These are phyloP conservation scores for Apotomis betuletana DNA, from an alignment of 2,888 invertebrate genomes.

Conservation along the genomic window DNA sequence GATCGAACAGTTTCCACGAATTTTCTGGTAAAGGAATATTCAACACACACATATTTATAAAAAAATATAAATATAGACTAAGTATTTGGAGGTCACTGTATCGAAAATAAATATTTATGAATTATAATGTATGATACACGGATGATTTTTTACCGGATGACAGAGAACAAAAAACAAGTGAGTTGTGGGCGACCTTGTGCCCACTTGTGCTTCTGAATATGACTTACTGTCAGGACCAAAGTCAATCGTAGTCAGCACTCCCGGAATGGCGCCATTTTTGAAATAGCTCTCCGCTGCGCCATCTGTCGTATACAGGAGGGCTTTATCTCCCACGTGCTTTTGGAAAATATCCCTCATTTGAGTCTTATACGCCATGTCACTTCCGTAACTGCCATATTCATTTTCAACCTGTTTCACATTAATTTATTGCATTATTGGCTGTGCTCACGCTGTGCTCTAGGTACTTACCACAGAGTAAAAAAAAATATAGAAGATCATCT, in stretches of 20 bases:
- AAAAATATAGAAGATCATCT: too few relatives aligned
- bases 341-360: conserved; percentile 86
- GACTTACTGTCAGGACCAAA: conserved; percentile 80
- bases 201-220: too few relatives aligned
- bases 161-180: too few relatives aligned
- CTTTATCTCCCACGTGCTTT: conserved; percentile 84
- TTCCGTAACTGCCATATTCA: conserved; percentile 94
- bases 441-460: too few relatives aligned
- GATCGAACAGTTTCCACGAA: conserved; percentile 36
- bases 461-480: too few relatives aligned
- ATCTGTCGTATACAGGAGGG: conserved; percentile 93
- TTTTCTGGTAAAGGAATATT: conserved; percentile 4
- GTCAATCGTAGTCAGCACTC: conserved; percentile 90
- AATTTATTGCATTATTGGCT: neutral
- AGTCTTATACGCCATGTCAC: conserved; percentile 87
- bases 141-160: too few relatives aligned
- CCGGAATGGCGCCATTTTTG: conserved; percentile 87
- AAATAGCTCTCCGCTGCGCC: conserved; percentile 80
- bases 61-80: too few relatives aligned
- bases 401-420: conserved; percentile 89
- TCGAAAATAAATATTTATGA: too few relatives aligned
- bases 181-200: too few relatives aligned
- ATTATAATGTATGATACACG: too few relatives aligned
- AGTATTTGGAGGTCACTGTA: too few relatives aligned
- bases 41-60: too few relatives aligned